Evolutionary conservation across 2,113 vertebrate genomes (phyloP).

Genomic region (Vidua macroura): DNA sequence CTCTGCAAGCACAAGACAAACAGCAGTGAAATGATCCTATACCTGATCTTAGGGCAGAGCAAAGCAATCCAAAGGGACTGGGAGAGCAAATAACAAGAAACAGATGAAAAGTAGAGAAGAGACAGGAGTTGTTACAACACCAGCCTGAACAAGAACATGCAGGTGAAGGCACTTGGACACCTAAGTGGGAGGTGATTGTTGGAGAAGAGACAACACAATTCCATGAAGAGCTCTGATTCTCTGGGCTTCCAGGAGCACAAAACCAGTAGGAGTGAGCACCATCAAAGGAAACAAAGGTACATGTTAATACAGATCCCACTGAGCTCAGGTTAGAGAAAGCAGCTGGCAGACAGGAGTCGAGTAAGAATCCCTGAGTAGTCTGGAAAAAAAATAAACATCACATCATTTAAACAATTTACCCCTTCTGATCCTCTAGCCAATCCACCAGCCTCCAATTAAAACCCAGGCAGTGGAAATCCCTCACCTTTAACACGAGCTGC

Average conservation of each 20-base stretch:
- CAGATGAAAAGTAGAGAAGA: not conserved
- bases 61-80: not conserved
- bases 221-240: not conserved
- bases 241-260: not conserved
- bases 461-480: not conserved
- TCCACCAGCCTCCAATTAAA: not conserved
- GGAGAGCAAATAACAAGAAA: not conserved
- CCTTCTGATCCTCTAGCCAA: slow-evolving; percentile 38
- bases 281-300: not conserved
- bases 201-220: not conserved
- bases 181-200: not conserved
- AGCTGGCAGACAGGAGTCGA: not conserved
- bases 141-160: not conserved
- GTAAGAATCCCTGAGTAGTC: slow-evolving; percentile 69
- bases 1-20: not conserved
- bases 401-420: not conserved
- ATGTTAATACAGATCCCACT: not conserved
- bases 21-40: not conserved
- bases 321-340: slow-evolving; percentile 18
- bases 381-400: slow-evolving; percentile 29
- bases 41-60: not conserved
- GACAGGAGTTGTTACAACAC: not conserved
- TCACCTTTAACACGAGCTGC: not conserved
- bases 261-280: not conserved
- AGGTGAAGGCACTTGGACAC: slow-evolving; percentile 21